phyloP scores from a whole-genome alignment of 2,113 vertebrate species.

The Lanius collurio region DNA sequence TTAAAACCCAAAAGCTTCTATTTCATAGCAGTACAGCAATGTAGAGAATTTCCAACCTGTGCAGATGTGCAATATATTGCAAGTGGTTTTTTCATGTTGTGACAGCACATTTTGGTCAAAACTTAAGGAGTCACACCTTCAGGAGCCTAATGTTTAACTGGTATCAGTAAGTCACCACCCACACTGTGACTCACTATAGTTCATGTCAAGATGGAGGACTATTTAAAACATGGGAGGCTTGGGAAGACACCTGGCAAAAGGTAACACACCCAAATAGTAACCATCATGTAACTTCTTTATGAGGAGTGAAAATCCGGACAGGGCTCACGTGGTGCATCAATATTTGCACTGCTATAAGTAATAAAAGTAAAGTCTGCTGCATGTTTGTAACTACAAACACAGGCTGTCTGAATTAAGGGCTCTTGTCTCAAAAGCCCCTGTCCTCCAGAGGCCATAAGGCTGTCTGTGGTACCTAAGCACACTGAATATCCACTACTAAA shows the following conservation, averaged over 20 bases:
- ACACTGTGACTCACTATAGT: background rate
- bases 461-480: no score
- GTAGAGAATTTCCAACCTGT: background rate
- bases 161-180: conserved; percentile 2
- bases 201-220: background rate
- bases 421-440: background rate
- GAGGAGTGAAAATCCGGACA: background rate
- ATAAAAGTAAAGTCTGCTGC: background rate
- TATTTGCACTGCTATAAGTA: background rate
- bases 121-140: conserved; percentile 1
- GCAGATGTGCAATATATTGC: background rate
- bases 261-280: background rate
- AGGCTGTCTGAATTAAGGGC: background rate
- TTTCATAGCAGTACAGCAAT: background rate
- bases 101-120: background rate
- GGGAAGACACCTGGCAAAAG: background rate
- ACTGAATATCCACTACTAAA: background rate
- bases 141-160: conserved; percentile 5
- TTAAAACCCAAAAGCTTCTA: background rate
- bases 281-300: background rate
- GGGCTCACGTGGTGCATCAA: rapidly evolving
- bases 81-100: background rate
- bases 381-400: background rate
- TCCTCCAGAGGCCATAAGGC: background rate
- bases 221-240: background rate